Evolutionary conservation across 2,888 invertebrate genomes (phyloP), one percentile per base, ranked within the genome.

Genomic region (Machimus atricapillus): DNA sequence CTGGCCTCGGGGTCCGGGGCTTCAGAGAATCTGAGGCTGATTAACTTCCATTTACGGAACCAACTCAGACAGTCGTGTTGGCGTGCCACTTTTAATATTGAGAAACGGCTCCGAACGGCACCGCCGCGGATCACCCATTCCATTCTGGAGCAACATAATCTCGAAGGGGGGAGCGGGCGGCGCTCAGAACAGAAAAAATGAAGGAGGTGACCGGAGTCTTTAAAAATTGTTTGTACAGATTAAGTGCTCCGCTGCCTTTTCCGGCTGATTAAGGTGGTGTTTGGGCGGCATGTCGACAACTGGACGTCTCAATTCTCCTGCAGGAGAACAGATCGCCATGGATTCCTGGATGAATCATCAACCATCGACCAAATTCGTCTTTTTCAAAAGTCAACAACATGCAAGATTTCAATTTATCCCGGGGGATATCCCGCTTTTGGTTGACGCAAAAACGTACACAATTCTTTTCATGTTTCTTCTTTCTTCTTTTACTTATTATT

Each of bases 1-100:
- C 46, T 27, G 27, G 31, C n/a, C 52, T 52, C 52, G 46, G 46
- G 23, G 27, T 27, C 56, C 56, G 56, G 56, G 19, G 56, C 9
- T 27, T 79, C 52, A 34, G 16, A 79, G 56, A 79, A 79, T 66
- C 66, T 83, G 82, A 37, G 19, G 82, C 82, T 87, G 87, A 87
- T 87, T 87, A 87, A 86, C 86, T 87, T 86, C 87, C 87, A 82
- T 87, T 82, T 87, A 87, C 19, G 87, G 87, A 74, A 66, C 82
- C 19, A 87, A 82, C 76, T 58, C 82, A 86, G 87, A 86, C 86
- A 82, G 43, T 43, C 76, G 86, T 82, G 87, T 87, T 87, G 89
- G 91, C 90, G 90, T 89, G 91, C 91, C 66, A 90, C 92, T 92
- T 66, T 93, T 79, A 79, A 79, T 79, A 79, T 79, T 79, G 79